Evolutionary conservation across 2,888 invertebrate genomes (phyloP).

Genomic region (Drosophila pullipes): DNA sequence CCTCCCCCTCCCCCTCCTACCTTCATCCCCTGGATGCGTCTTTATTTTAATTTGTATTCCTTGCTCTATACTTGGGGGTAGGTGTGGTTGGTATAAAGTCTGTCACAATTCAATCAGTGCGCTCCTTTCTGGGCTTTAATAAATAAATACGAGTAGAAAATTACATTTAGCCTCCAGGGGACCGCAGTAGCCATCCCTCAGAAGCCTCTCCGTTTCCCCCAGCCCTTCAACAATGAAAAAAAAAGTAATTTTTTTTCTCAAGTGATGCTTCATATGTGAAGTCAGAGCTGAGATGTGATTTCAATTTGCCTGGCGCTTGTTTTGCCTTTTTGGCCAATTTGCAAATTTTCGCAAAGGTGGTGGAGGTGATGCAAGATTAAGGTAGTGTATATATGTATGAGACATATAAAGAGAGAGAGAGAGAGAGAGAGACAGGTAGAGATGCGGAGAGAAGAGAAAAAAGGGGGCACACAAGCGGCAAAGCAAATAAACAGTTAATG

Average conservation of each 20-base stretch:
- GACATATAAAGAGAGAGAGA: neutral
- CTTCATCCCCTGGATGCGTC: slow-evolving; percentile 5
- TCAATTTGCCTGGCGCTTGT: slow-evolving; percentile 62
- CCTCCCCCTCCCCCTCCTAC: neutral
- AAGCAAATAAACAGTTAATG: slow-evolving; percentile 82
- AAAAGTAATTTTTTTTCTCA: slow-evolving; percentile 58
- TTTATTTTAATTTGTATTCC: slow-evolving; percentile 76
- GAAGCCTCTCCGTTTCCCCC: neutral
- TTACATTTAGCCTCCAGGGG: slow-evolving; percentile 75
- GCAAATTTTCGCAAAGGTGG: slow-evolving; percentile 71
- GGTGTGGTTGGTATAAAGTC: slow-evolving; percentile 30
- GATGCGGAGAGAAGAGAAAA: neutral
- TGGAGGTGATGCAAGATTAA: slow-evolving; percentile 42
- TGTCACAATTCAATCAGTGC: slow-evolving; percentile 76
- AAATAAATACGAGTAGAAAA: slow-evolving; percentile 77
- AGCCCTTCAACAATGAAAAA: slow-evolving; percentile 8
- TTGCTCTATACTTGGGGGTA: slow-evolving; percentile 31
- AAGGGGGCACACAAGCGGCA: slow-evolving; percentile 59
- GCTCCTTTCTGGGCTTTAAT: slow-evolving; percentile 57
- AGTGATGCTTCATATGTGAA: slow-evolving; percentile 57
- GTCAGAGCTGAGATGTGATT: slow-evolving; percentile 70
- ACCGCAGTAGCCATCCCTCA: slow-evolving; percentile 46
- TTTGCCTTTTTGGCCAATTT: slow-evolving; percentile 74
- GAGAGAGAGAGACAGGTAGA: neutral
- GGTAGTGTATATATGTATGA: slow-evolving; percentile 32